A percentile compares a stretch with the other conserved stretches of the same genome.
Evolutionary conservation across 1,140 invertebrate genomes (phyloP).

Genomic region (Diprion similis): DNA sequence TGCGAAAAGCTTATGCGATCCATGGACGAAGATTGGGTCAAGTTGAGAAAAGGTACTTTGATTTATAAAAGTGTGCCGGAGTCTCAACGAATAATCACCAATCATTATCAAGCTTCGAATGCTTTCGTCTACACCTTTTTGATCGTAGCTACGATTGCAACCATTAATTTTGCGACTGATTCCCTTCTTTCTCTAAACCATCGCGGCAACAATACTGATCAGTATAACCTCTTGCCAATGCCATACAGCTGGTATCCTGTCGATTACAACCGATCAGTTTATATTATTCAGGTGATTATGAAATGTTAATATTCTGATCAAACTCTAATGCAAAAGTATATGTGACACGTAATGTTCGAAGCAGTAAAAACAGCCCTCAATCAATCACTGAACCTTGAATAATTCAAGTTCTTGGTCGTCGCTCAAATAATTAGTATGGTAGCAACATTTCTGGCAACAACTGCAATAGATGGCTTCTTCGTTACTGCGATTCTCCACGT

Average conservation of each 20-base stretch:
- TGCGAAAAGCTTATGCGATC: neutral
- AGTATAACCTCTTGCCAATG: neutral
- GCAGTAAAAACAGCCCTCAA: too few relatives aligned
- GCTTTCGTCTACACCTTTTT: neutral
- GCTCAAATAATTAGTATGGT: neutral
- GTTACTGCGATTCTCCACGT: neutral
- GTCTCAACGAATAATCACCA: neutral
- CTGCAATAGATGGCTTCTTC: neutral
- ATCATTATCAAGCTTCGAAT: neutral
- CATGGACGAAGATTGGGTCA: neutral
- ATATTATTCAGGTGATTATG: neutral
- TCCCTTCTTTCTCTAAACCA: neutral
- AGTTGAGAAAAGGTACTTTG: neutral
- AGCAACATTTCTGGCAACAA: neutral
- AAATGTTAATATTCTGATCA: neutral
- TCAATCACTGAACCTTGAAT: neutral
- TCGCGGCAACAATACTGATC: neutral
- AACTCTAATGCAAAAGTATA: neutral
- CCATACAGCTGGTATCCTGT: neutral
- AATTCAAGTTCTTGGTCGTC: neutral
- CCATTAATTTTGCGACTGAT: too few relatives aligned
- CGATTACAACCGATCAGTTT: neutral
- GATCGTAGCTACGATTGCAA: neutral
- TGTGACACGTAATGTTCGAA: too few relatives aligned
- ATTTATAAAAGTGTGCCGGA: neutral